Base-by-base conservation (phyloP, 1,140 invertebrate genomes). In the Nymphalis io region DNA sequence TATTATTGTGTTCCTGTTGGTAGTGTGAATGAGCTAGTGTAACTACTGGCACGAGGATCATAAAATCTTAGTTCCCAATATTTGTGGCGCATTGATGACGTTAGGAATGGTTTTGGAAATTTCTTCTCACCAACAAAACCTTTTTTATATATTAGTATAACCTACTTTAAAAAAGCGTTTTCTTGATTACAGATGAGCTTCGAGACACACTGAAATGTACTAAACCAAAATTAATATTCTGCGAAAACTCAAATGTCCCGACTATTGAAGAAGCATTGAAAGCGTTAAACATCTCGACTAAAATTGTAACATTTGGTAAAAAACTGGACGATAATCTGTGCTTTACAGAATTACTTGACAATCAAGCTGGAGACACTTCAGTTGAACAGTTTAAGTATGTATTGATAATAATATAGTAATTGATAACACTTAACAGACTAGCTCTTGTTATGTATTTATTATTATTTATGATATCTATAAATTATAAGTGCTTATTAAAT, bases 171-270 rank as follows among this genome's bases (percentile, higher is more conserved):
- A 8, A 33, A 2, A 4, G 27, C n/a, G n/a, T n/a, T 46, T n/a
- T 60, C 4, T 60, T 12, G 10, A 40, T 81, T 78, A 51, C 63
- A 83, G 81, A 33, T 20, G 79, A 83, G 70, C 51, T 83, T 6
- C 18, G 60, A 15, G 51, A 68, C 3, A 57, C 42, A 38, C 78
- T 82, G 16, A 63, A 63, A 38, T 60, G 58, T 8, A 73, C 53
- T 3, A 21, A 33, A 51, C 80, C 82, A 3, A 84, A 80, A 59
- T 64, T 82, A 40, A 51, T 84, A 13, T 79, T 84, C 38, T 82
- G 78, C 55, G 72, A 80, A 68, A 73, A 66, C 10, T 69, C 70
- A 2, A 84, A 79, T 58, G 61, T 61, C 8, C 0, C 23, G 23
- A 73, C 70, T 18, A 59, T 77, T 10, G 21, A 75, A 60, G 27